Base-by-base conservation (phyloP, 2,888 invertebrate species). In the Cyaniris semiargus region DNA sequence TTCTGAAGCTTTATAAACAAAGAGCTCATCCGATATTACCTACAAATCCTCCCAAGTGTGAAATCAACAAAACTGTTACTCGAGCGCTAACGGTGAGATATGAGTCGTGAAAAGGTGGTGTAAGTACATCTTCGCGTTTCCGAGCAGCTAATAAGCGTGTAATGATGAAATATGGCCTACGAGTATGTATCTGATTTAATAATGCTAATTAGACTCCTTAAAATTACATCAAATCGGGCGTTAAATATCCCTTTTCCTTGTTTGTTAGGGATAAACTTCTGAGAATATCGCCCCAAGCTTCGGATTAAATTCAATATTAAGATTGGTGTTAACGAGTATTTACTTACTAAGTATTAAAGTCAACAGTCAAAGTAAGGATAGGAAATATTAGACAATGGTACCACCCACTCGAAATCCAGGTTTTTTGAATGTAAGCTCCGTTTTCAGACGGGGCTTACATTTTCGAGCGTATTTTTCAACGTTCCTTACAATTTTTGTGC, bases 21-120 rank as follows among this genome's bases (percentile, higher is more conserved):
- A 38, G 38, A 38, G 71, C 21, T 71, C 71, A 21, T 71, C 71
- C 34, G 38, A 72, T 44, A 44, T 72, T 44, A 72, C 74, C 74
- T n/a, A 74, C 18, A 53, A 74, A 74, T 3, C 27, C 18, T 27
- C 15, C 74, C 53, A 53, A 74, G 48, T 74, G 74, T 74, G 74
- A 74, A 74, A 74, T 48, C 15, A 66, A 18, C 74, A 48, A 27
- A 48, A 74, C 74, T 74, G 74, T 74, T 74, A 74, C 74, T 53
- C 48, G 74, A 53, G 7, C 48, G 72, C 44, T 74, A 74, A 74
- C 74, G 74, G 74, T 74, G 21, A 27, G 48, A 53, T 74, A 27
- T 53, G 23, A 53, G 23, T 74, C 27, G 53, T 74, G 27, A 74
- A 66, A 66, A 6, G 31, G 66, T 18, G 66, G 66, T 27, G 66